A percentile compares a stretch with the other conserved stretches of the same genome.
These are phyloP conservation scores for Lethrus apterus DNA, from an alignment of 1,140 invertebrate species.

Conservation along the genomic window DNA sequence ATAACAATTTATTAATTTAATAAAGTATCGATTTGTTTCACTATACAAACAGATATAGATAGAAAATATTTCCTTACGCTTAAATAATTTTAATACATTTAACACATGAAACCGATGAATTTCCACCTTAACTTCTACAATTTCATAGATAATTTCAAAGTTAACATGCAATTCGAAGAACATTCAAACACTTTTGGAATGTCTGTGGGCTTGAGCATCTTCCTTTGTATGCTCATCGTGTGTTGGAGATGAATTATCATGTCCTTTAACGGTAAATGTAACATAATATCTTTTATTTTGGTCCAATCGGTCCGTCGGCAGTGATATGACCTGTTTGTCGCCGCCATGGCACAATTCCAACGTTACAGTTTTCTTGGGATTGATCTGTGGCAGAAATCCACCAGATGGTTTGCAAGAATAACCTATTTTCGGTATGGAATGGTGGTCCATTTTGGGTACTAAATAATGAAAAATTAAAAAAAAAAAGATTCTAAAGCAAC, in stretches of 20 bases:
- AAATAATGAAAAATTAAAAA: no score
- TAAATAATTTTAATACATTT: no score
- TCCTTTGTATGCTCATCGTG: slow-evolving; percentile 21
- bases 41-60: no score
- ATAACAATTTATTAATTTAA: no score
- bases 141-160: no score
- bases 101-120: no score
- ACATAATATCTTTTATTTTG: slow-evolving; percentile 84
- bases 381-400: slow-evolving; percentile 54
- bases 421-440: slow-evolving; percentile 62
- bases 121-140: no score
- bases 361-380: slow-evolving; percentile 53
- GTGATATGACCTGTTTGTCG: slow-evolving; percentile 73
- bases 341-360: slow-evolving; percentile 71
- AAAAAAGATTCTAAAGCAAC: no score
- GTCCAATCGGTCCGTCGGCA: slow-evolving; percentile 76
- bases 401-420: slow-evolving; percentile 43
- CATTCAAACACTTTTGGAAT: slow-evolving; percentile 36
- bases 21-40: no score
- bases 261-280: slow-evolving; percentile 77
- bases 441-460: slow-evolving; percentile 66
- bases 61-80: no score
- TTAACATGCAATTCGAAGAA: no score
- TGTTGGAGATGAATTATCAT: slow-evolving; percentile 20
- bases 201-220: slow-evolving; percentile 26